phyloP scores from a whole-genome alignment of 2,888 invertebrate genomes.

The Coenonympha arcania region DNA sequence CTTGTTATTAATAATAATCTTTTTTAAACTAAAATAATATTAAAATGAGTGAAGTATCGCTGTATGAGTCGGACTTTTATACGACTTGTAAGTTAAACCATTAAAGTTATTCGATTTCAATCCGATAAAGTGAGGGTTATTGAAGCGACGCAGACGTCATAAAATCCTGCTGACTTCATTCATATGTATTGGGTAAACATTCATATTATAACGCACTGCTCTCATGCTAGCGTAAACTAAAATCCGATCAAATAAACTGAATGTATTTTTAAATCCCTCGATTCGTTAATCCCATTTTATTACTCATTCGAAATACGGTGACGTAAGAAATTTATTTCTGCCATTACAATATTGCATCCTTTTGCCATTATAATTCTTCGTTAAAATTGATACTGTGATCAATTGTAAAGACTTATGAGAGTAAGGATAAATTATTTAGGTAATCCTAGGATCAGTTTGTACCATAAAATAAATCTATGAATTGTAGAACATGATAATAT shows the following conservation, averaged over 20 bases:
- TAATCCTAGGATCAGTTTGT: too few species aligned
- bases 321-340: too few species aligned
- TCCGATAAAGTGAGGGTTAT: slow-evolving; percentile 16
- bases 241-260: slow-evolving; percentile 24
- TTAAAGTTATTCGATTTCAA: slow-evolving; percentile 43
- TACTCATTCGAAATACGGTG: neutral
- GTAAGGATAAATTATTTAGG: too few species aligned
- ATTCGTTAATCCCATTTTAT: slow-evolving; percentile 8
- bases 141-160: slow-evolving; percentile 13
- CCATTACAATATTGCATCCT: too few species aligned
- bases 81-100: neutral
- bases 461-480: too few species aligned
- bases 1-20: too few species aligned
- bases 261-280: slow-evolving; percentile 22
- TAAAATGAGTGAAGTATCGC: slow-evolving; percentile 2
- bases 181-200: slow-evolving; percentile 17
- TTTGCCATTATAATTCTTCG: too few species aligned
- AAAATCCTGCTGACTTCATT: slow-evolving; percentile 12
- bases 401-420: too few species aligned
- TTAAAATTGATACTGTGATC: too few species aligned
- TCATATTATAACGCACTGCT: slow-evolving; percentile 24
- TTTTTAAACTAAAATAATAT: too few species aligned
- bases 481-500: too few species aligned
- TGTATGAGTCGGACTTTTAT: neutral
- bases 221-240: slow-evolving; percentile 19